A percentile compares a stretch with the other conserved stretches of the same genome.
phyloP scores from a whole-genome alignment of 2,113 vertebrate genomes.

The Cariama cristata region DNA sequence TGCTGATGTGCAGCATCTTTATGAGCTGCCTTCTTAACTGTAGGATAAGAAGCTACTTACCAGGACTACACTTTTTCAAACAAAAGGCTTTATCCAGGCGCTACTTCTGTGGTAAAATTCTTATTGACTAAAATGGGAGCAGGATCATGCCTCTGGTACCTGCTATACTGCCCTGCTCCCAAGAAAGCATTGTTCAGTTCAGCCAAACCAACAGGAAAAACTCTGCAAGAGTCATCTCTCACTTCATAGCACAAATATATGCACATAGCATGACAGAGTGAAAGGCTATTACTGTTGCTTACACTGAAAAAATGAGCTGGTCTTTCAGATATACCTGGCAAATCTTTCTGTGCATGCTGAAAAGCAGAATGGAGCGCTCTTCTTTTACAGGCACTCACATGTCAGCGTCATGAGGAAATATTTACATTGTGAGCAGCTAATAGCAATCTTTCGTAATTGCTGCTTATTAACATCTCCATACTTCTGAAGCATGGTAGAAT shows the following conservation, averaged over 20 bases:
- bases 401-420: conserved; percentile 27
- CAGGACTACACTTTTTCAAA: neutral
- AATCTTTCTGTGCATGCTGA: neutral
- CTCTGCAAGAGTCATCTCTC: neutral
- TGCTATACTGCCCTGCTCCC: rapidly evolving
- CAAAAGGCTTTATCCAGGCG: neutral
- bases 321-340: neutral
- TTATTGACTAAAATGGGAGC: neutral
- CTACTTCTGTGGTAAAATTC: neutral
- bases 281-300: neutral
- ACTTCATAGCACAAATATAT: neutral
- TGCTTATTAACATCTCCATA: neutral
- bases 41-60: neutral
- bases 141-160: neutral
- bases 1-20: neutral
- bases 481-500: neutral
- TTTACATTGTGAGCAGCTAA: neutral
- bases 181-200: neutral
- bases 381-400: neutral
- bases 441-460: neutral
- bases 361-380: neutral
- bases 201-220: neutral
- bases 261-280: neutral
- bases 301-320: neutral
- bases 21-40: neutral